Conservation (phyloP, 2,888 invertebrate species). For the Scaptomyza tumidula region DNA sequence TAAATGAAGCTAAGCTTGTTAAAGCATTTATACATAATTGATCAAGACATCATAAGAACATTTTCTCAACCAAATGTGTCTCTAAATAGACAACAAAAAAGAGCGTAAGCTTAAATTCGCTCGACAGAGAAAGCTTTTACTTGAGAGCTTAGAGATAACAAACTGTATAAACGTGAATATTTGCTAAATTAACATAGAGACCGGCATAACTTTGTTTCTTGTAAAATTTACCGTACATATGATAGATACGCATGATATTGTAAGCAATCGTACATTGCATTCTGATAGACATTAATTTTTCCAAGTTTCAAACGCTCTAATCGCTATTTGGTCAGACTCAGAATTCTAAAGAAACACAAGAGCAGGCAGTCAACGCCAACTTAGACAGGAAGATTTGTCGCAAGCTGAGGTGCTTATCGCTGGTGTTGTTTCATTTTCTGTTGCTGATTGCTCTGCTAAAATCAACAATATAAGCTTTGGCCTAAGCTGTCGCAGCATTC, state of each 20-base stretch:
- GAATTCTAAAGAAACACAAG: not conserved
- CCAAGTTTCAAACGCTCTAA: not conserved
- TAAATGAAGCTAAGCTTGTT: constrained; percentile 14
- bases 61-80: not conserved
- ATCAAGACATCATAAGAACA: constrained; percentile 18
- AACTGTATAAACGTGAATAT: too few relatives aligned
- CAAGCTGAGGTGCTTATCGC: not conserved
- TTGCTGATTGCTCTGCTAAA: too few relatives aligned
- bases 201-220: too few relatives aligned
- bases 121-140: not conserved
- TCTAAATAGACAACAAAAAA: too few relatives aligned
- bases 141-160: too few relatives aligned
- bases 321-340: not conserved
- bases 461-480: too few relatives aligned
- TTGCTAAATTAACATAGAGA: too few relatives aligned
- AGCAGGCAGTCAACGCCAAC: not conserved
- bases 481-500: too few relatives aligned
- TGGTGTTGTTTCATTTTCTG: not conserved
- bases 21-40: not conserved
- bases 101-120: not conserved
- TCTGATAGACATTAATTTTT: not conserved
- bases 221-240: too few relatives aligned
- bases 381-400: not conserved
- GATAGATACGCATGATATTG: too few relatives aligned
- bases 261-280: too few relatives aligned